A percentile compares a stretch with the other conserved stretches of the same genome.
These are phyloP conservation scores for Thamnophis sirtalis DNA, from an alignment of 2,113 vertebrate genomes.

Conservation along the genomic window DNA sequence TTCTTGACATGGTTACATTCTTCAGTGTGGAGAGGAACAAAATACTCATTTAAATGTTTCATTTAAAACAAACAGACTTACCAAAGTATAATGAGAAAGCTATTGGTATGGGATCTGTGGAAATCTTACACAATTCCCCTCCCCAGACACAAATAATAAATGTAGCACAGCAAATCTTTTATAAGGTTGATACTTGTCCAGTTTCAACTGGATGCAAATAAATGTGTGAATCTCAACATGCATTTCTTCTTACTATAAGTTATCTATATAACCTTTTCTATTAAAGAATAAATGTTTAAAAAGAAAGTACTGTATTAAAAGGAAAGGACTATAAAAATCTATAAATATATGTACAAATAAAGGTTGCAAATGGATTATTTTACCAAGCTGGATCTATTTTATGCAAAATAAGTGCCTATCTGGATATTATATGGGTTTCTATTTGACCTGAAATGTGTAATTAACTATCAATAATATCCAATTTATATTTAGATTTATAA, in stretches of 20 bases:
- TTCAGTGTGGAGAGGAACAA: constrained; percentile 10
- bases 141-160: neutral
- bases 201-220: neutral
- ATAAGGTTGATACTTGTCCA: neutral
- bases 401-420: neutral
- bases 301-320: neutral
- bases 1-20: constrained; percentile 43
- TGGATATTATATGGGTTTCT: neutral
- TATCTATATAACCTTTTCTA: neutral
- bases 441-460: neutral
- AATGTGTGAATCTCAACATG: neutral
- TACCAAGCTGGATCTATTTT: neutral
- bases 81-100: neutral
- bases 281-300: neutral
- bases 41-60: constrained; percentile 26
- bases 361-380: neutral
- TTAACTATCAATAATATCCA: neutral
- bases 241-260: neutral
- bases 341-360: neutral
- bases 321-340: neutral
- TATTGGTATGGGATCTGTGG: neutral
- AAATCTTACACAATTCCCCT: neutral
- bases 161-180: neutral
- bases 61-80: constrained; percentile 31
- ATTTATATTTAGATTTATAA: neutral